Percentiles rank a stretch among this genome's conserved stretches.
Conservation (phyloP, 2,888 invertebrate genomes). For the Anoplius nigerrimus region DNA sequence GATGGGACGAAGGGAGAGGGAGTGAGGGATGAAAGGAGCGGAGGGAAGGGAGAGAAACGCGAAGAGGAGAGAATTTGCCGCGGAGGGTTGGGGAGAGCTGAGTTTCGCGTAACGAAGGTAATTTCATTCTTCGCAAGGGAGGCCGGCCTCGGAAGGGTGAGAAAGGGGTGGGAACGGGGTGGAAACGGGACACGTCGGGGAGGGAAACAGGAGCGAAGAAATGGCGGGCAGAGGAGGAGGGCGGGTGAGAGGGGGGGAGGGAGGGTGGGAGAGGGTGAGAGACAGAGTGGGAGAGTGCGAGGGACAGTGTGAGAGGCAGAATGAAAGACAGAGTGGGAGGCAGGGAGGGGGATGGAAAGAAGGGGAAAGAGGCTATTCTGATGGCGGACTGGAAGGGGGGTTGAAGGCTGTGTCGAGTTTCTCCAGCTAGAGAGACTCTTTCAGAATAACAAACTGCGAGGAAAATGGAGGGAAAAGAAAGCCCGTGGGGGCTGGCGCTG, state of each 20-base stretch:
- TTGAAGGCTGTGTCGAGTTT: constrained; percentile 66
- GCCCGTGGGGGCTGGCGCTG: neutral
- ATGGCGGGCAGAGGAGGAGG: constrained; percentile 43
- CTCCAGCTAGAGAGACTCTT: constrained; percentile 63
- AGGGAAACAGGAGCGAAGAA: constrained; percentile 50
- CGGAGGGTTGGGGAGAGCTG: constrained; percentile 62
- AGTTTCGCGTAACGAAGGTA: constrained; percentile 74
- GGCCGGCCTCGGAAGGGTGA: constrained; percentile 50
- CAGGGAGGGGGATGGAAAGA: neutral
- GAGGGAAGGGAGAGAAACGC: constrained; percentile 16
- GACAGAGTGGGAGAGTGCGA: neutral
- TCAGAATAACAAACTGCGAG: constrained; percentile 66
- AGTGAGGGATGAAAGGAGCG: constrained; percentile 35
- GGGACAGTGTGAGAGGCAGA: constrained; percentile 1
- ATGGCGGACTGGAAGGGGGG: constrained; percentile 27
- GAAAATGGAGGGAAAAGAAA: constrained; percentile 45
- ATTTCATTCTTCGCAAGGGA: constrained; percentile 72
- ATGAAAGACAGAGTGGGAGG: neutral
- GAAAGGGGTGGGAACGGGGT: constrained; percentile 55
- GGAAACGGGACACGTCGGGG: constrained; percentile 48
- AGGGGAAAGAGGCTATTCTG: constrained; percentile 16
- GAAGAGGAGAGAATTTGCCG: constrained; percentile 41
- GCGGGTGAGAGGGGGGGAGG: neutral
- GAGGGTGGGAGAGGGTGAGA: neutral
- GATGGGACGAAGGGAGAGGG: constrained; percentile 43